Base-by-base conservation (phyloP, 2,888 invertebrate genomes). In the Torymus auratus region DNA sequence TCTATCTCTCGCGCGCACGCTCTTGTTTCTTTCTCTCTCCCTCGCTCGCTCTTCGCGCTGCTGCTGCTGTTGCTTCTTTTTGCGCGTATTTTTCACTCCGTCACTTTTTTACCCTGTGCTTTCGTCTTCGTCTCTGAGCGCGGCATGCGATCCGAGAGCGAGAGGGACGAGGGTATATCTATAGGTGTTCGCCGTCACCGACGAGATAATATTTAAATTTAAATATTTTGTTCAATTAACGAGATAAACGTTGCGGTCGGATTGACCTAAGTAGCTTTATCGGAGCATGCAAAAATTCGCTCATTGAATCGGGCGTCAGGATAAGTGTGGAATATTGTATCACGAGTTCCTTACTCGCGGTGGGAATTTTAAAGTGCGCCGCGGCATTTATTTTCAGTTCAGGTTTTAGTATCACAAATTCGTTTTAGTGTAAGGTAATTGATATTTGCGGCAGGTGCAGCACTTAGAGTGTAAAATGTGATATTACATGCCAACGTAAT, bases 181-280 rank as follows among this genome's bases (percentile, higher is more conserved):
- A 5, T 4, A 41, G 41, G 41, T 41, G 41, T 41, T 41, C 7
- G 41, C 7, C 14, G n/a, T 3, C 56, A 52, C 20, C 20, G 58
- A 50, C 28, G 65, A 17, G 80, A 75, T 76, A 71, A 76, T 78
- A 56, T 74, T 74, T 77, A 28, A 71, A 76, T 76, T 77, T 65
- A 64, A 69, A 61, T 23, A 73, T 78, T 78, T 78, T 77, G 64
- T 78, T 77, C 65, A 78, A 81, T 78, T 77, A 81, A 78, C 17
- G 74, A 69, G 77, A 72, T 77, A 73, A 72, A 60, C 13, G 58
- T 28, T 53, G 23, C 52, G 17, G 55, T 20, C 11, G 41, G 72
- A 67, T 69, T 55, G 62, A 61, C 23, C 28, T 60, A 60, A 76
- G 69, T 20, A 69, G 10, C 11, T 62, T 56, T 62, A 53, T 62